These are phyloP conservation scores for Podilymbus podiceps DNA, from an alignment of 2,113 vertebrate genomes.

Conservation along the genomic window DNA sequence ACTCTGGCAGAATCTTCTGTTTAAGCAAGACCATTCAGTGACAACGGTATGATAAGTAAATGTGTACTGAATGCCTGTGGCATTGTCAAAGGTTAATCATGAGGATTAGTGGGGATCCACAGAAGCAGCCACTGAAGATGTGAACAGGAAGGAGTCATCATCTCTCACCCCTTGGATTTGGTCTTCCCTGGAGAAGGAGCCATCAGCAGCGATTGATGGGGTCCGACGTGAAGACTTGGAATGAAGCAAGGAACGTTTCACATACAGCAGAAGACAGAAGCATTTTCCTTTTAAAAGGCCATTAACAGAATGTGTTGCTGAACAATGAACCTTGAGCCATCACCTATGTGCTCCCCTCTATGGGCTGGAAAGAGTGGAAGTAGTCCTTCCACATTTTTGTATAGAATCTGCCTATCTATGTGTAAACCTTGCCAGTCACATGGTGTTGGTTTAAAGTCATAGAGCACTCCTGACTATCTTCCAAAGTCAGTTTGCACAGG, in stretches of 20 bases:
- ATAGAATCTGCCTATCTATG: neutral
- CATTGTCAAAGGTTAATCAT: neutral
- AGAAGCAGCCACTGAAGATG: neutral
- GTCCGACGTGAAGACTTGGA: neutral
- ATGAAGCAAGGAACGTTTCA: neutral
- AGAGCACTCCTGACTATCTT: accelerated
- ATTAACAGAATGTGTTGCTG: neutral
- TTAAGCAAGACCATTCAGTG: neutral
- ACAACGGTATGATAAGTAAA: neutral
- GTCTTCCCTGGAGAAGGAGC: neutral
- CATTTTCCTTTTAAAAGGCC: neutral
- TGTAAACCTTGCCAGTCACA: neutral
- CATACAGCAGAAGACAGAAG: neutral
- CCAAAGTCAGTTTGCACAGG: neutral
- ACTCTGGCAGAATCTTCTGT: neutral
- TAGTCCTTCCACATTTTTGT: neutral
- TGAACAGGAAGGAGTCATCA: neutral
- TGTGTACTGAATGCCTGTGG: neutral
- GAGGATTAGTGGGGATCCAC: neutral
- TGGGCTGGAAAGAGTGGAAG: neutral
- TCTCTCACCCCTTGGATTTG: neutral
- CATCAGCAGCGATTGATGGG: neutral
- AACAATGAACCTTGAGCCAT: neutral
- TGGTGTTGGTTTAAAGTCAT: neutral
- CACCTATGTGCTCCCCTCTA: neutral